A percentile compares a stretch with the other conserved stretches of the same genome.
phyloP scores from a whole-genome alignment of 2,888 invertebrate genomes.

The Petrolisthes cinctipes region DNA sequence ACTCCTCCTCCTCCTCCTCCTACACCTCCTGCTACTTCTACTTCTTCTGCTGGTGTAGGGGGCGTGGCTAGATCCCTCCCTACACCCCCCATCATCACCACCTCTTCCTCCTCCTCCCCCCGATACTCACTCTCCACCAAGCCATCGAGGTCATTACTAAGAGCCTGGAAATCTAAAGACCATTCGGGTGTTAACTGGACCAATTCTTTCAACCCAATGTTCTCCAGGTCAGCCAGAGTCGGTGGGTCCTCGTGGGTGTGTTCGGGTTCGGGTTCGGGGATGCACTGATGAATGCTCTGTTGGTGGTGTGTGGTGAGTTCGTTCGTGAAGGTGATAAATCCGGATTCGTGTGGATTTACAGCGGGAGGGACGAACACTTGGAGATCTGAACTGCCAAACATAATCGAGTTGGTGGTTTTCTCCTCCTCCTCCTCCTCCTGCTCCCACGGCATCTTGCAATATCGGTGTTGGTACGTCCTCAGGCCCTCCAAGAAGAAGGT shows the following conservation, averaged over 20 bases:
- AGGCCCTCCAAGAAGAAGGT: neutral
- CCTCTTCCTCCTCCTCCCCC: neutral
- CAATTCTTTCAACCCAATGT: slow-evolving; percentile 57
- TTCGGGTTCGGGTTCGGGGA: neutral
- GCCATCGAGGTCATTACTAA: slow-evolving; percentile 42
- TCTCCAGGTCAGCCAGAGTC: slow-evolving; percentile 54
- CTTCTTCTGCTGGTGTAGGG: slow-evolving; percentile 28
- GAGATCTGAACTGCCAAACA: neutral
- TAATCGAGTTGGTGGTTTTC: neutral
- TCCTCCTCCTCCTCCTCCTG: neutral
- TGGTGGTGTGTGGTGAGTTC: slow-evolving; percentile 5
- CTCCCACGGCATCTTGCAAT: neutral
- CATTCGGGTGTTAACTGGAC: slow-evolving; percentile 49
- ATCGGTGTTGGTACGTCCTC: neutral
- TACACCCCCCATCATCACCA: neutral
- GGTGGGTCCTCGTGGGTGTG: slow-evolving; percentile 22
- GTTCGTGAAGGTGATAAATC: slow-evolving; percentile 20
- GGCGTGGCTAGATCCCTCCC: slow-evolving; percentile 41
- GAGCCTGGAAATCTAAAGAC: slow-evolving; percentile 40
- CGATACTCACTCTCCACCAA: slow-evolving; percentile 13
- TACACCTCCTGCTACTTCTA: neutral
- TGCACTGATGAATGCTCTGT: neutral
- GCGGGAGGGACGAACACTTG: neutral
- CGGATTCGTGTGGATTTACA: neutral
- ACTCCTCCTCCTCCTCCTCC: too few relatives aligned